Evolutionary conservation across 2,797 vertebrate species (phyloP).

Genomic region (Coendou prehensilis): DNA sequence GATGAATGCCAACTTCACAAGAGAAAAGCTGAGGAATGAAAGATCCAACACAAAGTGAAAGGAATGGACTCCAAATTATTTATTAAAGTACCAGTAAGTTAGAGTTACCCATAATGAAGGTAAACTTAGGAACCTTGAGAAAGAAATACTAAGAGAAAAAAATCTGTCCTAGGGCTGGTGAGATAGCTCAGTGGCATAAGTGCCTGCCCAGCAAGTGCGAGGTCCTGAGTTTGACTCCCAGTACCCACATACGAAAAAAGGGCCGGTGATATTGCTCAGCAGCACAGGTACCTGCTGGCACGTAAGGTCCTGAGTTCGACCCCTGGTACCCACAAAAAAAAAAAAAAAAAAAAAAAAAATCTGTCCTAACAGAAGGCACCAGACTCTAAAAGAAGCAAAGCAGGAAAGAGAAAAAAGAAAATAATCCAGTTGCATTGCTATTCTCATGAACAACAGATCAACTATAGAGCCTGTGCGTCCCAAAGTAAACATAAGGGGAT

Average conservation of each 20-base stretch:
- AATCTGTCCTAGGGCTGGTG: not conserved
- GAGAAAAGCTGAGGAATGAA: slow-evolving; percentile 1
- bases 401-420: not conserved
- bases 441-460: not conserved
- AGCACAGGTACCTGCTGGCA: too few relatives aligned
- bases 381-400: not conserved
- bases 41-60: not conserved
- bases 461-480: not conserved
- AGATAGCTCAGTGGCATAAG: too few relatives aligned
- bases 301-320: too few relatives aligned
- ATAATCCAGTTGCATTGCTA: not conserved
- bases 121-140: not conserved
- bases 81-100: not conserved
- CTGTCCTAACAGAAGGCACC: not conserved
- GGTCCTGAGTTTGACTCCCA: too few relatives aligned
- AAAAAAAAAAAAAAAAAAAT: not conserved
- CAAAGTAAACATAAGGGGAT: not conserved
- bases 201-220: too few relatives aligned
- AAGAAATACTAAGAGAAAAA: slow-evolving; percentile 16
- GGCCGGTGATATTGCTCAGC: too few relatives aligned
- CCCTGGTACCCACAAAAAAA: too few relatives aligned
- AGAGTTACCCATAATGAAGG: not conserved
- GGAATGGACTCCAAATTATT: not conserved
- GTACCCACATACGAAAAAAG: too few relatives aligned
- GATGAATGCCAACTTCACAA: not conserved